phyloP scores from a whole-genome alignment of 2,113 vertebrate species.

The Pluvialis apricaria region DNA sequence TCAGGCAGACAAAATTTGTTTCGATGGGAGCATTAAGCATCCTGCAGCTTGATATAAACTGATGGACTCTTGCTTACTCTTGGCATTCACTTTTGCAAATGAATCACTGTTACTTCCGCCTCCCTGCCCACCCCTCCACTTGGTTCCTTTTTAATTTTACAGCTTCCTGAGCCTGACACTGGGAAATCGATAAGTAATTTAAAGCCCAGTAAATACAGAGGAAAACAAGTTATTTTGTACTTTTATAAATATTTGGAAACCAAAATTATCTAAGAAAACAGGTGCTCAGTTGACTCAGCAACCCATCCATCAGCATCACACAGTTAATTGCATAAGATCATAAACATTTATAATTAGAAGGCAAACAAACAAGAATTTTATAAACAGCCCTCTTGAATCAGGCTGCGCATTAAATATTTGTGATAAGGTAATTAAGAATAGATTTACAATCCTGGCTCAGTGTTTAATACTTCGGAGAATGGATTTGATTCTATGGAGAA shows the following conservation, averaged over 20 bases:
- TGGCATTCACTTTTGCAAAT: conserved; percentile 29
- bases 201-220: conserved; percentile 46
- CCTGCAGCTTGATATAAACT: neutral
- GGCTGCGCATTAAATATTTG: conserved; percentile 61
- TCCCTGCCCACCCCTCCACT: conserved; percentile 39
- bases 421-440: conserved; percentile 69
- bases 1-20: conserved; percentile 1
- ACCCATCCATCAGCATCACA: conserved; percentile 64
- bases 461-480: conserved; percentile 51
- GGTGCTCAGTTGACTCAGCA: conserved; percentile 61
- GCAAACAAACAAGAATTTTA: conserved; percentile 65
- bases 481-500: conserved; percentile 48
- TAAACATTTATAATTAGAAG: conserved; percentile 71
- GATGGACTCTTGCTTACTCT: neutral
- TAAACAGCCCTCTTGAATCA: conserved; percentile 73
- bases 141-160: conserved; percentile 66
- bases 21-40: neutral
- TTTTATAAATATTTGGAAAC: conserved; percentile 70
- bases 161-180: conserved; percentile 60
- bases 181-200: conserved; percentile 82
- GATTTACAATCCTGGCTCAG: conserved; percentile 56
- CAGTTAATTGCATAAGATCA: conserved; percentile 72
- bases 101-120: conserved; percentile 32
- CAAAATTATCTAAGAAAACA: conserved; percentile 71
- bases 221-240: conserved; percentile 60